Evolutionary conservation across 2,113 vertebrate species (phyloP), one percentile per base, ranked within the genome.

Genomic region (Rafetus swinhoei): DNA sequence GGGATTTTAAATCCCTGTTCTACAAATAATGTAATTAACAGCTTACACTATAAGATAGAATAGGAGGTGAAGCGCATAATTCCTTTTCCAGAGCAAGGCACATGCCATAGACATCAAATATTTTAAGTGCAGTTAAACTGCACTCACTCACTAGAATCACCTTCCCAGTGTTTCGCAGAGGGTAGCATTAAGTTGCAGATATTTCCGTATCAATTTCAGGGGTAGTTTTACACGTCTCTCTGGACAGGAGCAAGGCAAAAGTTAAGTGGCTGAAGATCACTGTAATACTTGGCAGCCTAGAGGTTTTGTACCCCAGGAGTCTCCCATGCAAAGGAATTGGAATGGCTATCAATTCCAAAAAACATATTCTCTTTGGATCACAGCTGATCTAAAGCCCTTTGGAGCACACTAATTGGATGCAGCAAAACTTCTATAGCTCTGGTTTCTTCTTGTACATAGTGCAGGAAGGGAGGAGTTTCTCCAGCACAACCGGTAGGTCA

Each of bases 61-160:
- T 81, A 87, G 83, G 85, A 94, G 85, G 22, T 56, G 85, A 18
- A 2, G 81, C 3, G 8, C 32, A 9, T 62, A 65, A 79, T 90
- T 85, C 74, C 90, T 39, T 86, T 88, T 81, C 62, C 72, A 81
- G 55, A 79, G 45, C 77, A 83, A 94, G 89, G 79, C 86, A 92
- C 89, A 87, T 35, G 56, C 88, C 50, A 77, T 77, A 45, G 60
- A 82, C 1, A 22, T 2, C 53, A 74, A 79, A 76, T 0, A 15
- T 82, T 65, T 53, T 87, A 79, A n/a, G 50, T 56, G 15, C 52
- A 57, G 81, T 62, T 81, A 24, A 62, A 80, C 52, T 69, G 65
- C 22, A 57, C 0, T 0, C 5, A n/a, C n/a, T 72, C 65, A n/a
- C 16, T 45, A 29, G 39, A 87, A 86, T 77, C 27, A 69, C 45